phyloP scores from a whole-genome alignment of 2,113 vertebrate species.

The Agelaius phoeniceus region DNA sequence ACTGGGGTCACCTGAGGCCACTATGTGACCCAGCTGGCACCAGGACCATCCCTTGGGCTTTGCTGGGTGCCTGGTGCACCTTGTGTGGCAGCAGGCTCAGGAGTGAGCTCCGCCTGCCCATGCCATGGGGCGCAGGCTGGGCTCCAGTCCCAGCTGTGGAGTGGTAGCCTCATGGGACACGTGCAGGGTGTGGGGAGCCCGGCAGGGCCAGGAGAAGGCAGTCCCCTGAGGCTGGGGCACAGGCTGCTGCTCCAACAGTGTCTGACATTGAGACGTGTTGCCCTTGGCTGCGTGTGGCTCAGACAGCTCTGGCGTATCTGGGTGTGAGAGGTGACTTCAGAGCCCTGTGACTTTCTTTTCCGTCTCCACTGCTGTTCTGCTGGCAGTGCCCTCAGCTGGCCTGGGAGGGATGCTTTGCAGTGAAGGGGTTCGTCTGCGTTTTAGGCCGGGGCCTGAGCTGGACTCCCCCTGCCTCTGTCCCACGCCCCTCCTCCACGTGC shows the following conservation, averaged over 20 bases:
- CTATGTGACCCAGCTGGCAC: background rate
- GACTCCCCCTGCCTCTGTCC: background rate
- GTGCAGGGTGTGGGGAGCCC: rapidly evolving
- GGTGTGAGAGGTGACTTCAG: slow-evolving; percentile 45
- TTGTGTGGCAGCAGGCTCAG: background rate
- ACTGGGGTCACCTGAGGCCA: background rate
- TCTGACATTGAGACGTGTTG: slow-evolving; percentile 60
- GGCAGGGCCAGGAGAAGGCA: rapidly evolving
- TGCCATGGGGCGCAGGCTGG: background rate
- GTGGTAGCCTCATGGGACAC: rapidly evolving
- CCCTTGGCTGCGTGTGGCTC: background rate
- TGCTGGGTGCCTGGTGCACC: background rate
- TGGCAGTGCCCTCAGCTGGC: background rate
- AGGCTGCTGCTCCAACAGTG: background rate
- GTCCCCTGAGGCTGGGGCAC: background rate
- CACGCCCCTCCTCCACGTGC: background rate
- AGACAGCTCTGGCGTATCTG: background rate
- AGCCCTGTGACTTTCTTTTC: slow-evolving; percentile 58
- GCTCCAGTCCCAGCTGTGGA: background rate
- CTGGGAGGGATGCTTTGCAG: background rate
- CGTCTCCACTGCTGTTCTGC: background rate
- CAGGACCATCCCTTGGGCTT: background rate
- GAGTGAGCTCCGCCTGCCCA: background rate
- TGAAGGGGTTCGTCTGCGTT: background rate
- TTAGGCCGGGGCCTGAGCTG: background rate